Evolutionary conservation across 2,113 vertebrate species (phyloP).

Genomic region (Cinclus cinclus): DNA sequence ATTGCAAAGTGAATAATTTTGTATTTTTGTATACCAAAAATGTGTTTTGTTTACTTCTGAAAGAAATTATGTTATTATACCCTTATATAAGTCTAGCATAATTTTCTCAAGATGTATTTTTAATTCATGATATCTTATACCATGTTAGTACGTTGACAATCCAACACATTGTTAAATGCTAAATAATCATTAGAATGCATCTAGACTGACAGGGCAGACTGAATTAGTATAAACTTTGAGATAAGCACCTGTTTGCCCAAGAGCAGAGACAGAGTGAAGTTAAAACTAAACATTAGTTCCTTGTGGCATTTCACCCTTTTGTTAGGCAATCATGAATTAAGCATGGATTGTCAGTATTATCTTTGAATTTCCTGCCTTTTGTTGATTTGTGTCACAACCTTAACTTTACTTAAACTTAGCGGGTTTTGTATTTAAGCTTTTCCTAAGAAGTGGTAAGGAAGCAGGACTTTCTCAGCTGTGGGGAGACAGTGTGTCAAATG

Average conservation of each 20-base stretch:
- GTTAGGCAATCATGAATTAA: constrained; percentile 33
- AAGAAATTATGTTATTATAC: background rate
- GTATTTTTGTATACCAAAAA: background rate
- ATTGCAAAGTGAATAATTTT: background rate
- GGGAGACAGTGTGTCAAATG: constrained; percentile 49
- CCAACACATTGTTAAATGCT: background rate
- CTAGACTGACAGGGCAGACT: background rate
- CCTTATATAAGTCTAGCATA: background rate
- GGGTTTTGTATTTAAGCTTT: background rate
- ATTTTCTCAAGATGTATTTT: background rate
- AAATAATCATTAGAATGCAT: background rate
- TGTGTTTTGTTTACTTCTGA: background rate
- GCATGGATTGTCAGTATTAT: background rate
- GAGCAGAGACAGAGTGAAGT: background rate
- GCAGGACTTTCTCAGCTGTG: constrained; percentile 13
- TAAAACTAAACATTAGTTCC: background rate
- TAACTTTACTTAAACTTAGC: background rate
- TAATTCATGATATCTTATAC: background rate
- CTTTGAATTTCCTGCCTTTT: constrained; percentile 42
- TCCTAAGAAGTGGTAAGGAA: constrained; percentile 38
- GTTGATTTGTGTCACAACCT: constrained; percentile 16
- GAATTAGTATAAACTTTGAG: background rate
- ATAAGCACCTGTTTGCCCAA: background rate
- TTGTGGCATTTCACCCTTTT: background rate
- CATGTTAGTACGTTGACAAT: background rate